Conservation (phyloP, 2,113 vertebrate species). For the Ceuthmochares aereus region DNA sequence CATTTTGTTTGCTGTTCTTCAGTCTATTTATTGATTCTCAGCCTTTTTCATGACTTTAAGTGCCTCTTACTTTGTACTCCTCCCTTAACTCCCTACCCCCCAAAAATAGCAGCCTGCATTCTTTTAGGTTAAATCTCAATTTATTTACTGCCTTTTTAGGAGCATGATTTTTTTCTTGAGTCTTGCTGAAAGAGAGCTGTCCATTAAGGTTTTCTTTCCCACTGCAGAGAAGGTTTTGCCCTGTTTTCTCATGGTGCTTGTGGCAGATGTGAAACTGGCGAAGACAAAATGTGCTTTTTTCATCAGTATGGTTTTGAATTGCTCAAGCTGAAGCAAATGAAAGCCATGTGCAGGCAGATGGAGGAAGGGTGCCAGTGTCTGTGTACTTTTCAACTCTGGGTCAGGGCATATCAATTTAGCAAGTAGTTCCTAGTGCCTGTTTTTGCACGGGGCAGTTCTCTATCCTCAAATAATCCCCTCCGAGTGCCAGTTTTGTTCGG, state of each 20-base stretch:
- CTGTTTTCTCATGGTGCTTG: not conserved
- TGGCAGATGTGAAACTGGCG: not conserved
- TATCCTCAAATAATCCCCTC: not conserved
- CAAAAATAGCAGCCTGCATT: not conserved
- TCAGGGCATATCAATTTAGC: not conserved
- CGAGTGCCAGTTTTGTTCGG: constrained; percentile 21
- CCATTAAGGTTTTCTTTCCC: not conserved
- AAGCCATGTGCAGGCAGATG: not conserved
- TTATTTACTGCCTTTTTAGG: constrained; percentile 38
- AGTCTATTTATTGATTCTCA: constrained; percentile 32
- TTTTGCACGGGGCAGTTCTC: not conserved
- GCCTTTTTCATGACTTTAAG: not conserved
- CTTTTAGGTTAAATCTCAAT: not conserved
- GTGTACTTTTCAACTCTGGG: not conserved
- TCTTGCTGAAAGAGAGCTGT: not conserved
- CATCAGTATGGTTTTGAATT: not conserved
- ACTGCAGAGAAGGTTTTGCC: not conserved
- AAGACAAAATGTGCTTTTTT: not conserved
- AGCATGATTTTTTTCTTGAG: not conserved
- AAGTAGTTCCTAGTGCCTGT: not conserved
- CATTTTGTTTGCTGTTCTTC: not conserved
- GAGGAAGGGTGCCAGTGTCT: not conserved
- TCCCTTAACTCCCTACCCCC: not conserved
- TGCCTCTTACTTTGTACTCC: not conserved
- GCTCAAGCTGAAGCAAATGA: not conserved